Evolutionary conservation across 2,888 invertebrate genomes (phyloP).

Genomic region (Nomada fabriciana): DNA sequence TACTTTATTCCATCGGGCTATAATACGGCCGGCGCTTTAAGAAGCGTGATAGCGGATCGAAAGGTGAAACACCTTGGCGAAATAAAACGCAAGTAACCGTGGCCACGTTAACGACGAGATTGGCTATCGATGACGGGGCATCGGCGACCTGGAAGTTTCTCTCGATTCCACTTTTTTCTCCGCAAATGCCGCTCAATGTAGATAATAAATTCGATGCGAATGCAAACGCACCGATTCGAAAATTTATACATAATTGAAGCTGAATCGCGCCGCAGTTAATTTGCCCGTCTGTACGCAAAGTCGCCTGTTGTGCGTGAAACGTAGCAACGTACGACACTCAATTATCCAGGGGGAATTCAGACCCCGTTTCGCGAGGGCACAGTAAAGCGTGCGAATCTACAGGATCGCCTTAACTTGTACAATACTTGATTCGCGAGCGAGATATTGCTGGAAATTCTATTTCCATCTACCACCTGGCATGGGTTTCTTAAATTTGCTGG

Average conservation of each 20-base stretch:
- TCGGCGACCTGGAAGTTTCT: too few species aligned
- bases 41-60: neutral
- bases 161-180: too few species aligned
- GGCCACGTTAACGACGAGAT: too few species aligned
- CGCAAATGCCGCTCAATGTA: too few species aligned
- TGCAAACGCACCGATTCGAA: too few species aligned
- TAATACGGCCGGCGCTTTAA: neutral
- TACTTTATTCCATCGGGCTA: slow-evolving; percentile 20
- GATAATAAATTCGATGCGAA: too few species aligned
- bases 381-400: neutral
- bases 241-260: neutral
- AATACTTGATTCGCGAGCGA: neutral
- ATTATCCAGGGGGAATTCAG: slow-evolving; percentile 1
- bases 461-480: neutral
- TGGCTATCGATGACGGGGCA: too few species aligned
- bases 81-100: too few species aligned
- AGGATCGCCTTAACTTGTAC: neutral
- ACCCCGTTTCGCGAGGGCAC: neutral
- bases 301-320: neutral
- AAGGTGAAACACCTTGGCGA: too few species aligned
- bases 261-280: neutral
- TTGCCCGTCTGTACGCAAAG: neutral
- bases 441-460: too few species aligned
- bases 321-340: neutral
- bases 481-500: neutral